phyloP scores from a whole-genome alignment of 2,797 vertebrate species.

The Peromyscus aztecus region DNA sequence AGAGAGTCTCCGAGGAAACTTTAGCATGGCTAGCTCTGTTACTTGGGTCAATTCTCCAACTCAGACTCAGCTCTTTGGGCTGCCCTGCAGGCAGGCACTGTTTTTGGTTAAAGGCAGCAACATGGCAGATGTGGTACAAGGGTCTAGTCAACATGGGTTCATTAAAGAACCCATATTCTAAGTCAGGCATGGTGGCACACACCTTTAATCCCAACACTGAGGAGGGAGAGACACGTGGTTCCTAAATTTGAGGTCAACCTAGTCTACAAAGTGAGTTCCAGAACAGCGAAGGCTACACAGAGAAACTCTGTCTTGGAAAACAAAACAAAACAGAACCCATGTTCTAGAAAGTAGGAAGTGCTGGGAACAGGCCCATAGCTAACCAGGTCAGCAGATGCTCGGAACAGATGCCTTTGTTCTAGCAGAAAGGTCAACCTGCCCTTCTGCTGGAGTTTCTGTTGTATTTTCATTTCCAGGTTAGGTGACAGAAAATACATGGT shows the following conservation, averaged over 20 bases:
- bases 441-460: background rate
- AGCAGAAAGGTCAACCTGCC: background rate
- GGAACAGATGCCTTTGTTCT: background rate
- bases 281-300: background rate
- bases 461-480: constrained; percentile 48
- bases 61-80: background rate
- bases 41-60: background rate
- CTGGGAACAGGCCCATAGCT: background rate
- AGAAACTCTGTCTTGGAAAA: background rate
- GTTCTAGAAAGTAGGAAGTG: constrained; percentile 3
- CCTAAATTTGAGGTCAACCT: background rate
- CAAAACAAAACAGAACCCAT: background rate
- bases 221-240: background rate
- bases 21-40: background rate
- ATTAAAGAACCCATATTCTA: background rate
- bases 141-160: background rate
- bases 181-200: background rate
- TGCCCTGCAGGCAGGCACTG: background rate
- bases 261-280: background rate
- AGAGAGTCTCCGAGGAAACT: background rate
- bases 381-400: background rate
- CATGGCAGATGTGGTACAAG: background rate
- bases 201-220: background rate
- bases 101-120: background rate
- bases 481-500: background rate